Evolutionary conservation across 2,888 invertebrate genomes (phyloP).

Genomic region (Drosophila testacea): DNA sequence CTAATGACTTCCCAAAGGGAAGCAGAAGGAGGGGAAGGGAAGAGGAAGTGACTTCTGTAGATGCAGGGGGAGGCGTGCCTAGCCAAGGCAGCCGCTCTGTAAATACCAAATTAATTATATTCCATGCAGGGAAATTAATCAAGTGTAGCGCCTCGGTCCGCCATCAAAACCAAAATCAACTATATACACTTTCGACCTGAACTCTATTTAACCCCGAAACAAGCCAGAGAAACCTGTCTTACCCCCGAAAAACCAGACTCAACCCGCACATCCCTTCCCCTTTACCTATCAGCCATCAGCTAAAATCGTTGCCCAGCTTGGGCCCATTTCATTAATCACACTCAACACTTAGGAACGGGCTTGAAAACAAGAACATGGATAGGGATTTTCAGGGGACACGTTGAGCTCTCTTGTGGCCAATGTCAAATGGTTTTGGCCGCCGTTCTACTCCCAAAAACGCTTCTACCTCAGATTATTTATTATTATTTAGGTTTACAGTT

Average conservation of each 20-base stretch:
- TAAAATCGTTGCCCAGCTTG: constrained; percentile 40
- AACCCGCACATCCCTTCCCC: background rate
- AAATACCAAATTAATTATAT: constrained; percentile 80
- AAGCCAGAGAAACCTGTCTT: constrained; percentile 42
- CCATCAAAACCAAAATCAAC: constrained; percentile 59
- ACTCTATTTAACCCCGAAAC: constrained; percentile 76
- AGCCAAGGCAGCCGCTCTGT: constrained; percentile 36
- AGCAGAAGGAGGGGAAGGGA: background rate
- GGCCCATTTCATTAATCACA: constrained; percentile 78
- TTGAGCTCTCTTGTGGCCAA: constrained; percentile 59
- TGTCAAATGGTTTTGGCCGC: constrained; percentile 65
- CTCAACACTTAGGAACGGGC: constrained; percentile 65
- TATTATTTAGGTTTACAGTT: constrained; percentile 24
- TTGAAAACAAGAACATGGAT: constrained; percentile 32
- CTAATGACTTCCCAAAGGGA: constrained; percentile 64
- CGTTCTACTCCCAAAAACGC: constrained; percentile 16
- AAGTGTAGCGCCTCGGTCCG: constrained; percentile 51
- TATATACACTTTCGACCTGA: constrained; percentile 63
- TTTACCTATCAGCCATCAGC: constrained; percentile 1
- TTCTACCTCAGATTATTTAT: constrained; percentile 55
- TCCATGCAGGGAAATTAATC: constrained; percentile 78
- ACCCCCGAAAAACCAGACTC: background rate
- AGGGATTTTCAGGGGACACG: constrained; percentile 38
- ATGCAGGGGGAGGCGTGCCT: constrained; percentile 3
- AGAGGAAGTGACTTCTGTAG: background rate